phyloP scores from a whole-genome alignment of 2,888 invertebrate genomes.

The Axea sp. region DNA sequence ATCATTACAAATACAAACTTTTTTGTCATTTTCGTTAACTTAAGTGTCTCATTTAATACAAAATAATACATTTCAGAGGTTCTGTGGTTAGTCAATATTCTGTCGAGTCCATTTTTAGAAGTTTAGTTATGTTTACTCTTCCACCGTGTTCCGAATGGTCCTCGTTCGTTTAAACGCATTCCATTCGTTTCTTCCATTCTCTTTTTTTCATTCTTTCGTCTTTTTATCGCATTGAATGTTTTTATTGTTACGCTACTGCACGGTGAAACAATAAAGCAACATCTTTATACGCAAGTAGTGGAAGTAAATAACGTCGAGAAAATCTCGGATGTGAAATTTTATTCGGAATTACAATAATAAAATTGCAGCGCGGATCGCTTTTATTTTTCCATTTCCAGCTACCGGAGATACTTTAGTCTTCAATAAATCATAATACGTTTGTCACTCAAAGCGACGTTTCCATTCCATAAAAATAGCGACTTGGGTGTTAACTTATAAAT shows the following conservation, averaged over 20 bases:
- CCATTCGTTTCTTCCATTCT: slow-evolving; percentile 26
- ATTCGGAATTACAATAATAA: slow-evolving; percentile 50
- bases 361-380: slow-evolving; percentile 29
- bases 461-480: slow-evolving; percentile 7
- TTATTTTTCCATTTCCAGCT: slow-evolving; percentile 32
- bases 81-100: too few relatives aligned
- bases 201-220: slow-evolving; percentile 1
- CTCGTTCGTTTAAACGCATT: too few relatives aligned
- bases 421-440: slow-evolving; percentile 48
- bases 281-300: slow-evolving; percentile 34
- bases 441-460: slow-evolving; percentile 38
- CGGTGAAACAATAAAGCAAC: slow-evolving; percentile 49
- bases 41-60: too few relatives aligned
- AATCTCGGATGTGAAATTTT: slow-evolving; percentile 41
- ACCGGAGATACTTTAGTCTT: slow-evolving; percentile 13
- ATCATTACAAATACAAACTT: too few relatives aligned
- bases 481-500: slow-evolving; percentile 11
- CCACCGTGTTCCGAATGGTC: too few relatives aligned
- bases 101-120: too few relatives aligned
- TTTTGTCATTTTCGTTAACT: too few relatives aligned
- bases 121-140: too few relatives aligned
- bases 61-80: too few relatives aligned
- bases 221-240: slow-evolving; percentile 42
- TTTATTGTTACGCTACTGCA: slow-evolving; percentile 39
- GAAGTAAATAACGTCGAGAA: slow-evolving; percentile 36